These are phyloP conservation scores for Mustelus asterias DNA, from an alignment of 2,113 vertebrate species.

Conservation along the genomic window DNA sequence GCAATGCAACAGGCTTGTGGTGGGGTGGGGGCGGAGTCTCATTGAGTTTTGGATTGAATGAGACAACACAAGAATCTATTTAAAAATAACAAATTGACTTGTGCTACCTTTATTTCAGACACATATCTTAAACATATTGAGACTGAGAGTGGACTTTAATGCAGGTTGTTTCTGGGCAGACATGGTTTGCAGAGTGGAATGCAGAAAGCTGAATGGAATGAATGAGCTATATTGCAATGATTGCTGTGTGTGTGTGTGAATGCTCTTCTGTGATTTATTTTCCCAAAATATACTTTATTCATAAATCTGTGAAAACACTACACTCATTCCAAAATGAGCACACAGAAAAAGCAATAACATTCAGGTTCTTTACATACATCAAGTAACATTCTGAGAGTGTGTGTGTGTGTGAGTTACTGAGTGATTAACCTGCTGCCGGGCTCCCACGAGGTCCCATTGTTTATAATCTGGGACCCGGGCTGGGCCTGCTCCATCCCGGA, in stretches of 20 bases:
- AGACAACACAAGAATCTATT: no score
- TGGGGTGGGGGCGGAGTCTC: no score
- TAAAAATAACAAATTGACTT: background rate
- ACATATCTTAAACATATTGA: background rate
- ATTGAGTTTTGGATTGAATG: background rate
- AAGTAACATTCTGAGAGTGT: no score
- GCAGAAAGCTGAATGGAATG: background rate
- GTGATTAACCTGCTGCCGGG: background rate
- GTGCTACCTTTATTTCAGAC: background rate
- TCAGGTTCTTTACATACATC: no score
- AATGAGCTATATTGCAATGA: background rate
- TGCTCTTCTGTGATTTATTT: background rate
- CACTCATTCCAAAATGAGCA: no score
- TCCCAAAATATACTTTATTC: no score
- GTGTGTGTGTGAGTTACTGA: background rate
- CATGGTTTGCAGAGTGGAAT: background rate
- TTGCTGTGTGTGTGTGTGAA: background rate
- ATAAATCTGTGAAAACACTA: no score
- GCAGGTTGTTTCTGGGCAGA: background rate
- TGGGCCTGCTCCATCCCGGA: background rate
- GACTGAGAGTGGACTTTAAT: background rate
- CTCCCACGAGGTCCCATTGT: conserved; percentile 37
- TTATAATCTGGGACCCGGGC: conserved; percentile 29
- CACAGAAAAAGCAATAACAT: no score
- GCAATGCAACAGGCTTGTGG: background rate